Evolutionary conservation across 2,797 vertebrate species (phyloP).

Genomic region (Pseudomugil tenellus): DNA sequence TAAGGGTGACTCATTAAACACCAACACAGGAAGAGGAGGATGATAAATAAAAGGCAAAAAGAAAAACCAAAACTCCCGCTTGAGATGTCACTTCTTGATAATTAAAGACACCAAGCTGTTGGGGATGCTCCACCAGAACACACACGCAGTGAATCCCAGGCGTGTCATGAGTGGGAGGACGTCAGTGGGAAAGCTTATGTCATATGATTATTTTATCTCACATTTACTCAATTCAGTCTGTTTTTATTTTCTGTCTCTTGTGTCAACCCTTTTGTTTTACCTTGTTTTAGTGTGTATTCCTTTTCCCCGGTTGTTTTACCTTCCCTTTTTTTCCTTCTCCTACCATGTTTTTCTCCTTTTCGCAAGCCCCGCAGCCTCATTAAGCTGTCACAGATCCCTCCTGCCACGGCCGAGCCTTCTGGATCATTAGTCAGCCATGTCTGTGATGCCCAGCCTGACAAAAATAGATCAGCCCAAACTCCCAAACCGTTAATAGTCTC

Average conservation of each 20-base stretch:
- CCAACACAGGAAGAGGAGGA: constrained; percentile 40
- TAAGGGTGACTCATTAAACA: constrained; percentile 64
- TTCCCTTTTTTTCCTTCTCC: constrained; percentile 8
- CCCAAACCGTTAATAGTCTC: constrained; percentile 58
- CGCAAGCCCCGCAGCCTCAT: constrained; percentile 64
- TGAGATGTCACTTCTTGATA: constrained; percentile 52
- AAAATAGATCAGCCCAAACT: constrained; percentile 63
- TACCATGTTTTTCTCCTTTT: constrained; percentile 49
- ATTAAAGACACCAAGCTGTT: constrained; percentile 41
- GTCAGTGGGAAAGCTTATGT: constrained; percentile 47
- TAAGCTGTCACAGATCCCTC: constrained; percentile 67
- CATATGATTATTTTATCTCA: constrained; percentile 18
- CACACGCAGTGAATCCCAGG: constrained; percentile 27
- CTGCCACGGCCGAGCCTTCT: constrained; percentile 41
- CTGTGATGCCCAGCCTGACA: constrained; percentile 52
- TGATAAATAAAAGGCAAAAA: constrained; percentile 36
- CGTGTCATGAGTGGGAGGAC: constrained; percentile 49
- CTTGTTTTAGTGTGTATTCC: constrained; percentile 14
- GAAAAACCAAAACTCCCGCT: constrained; percentile 15
- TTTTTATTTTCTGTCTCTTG: too few species aligned
- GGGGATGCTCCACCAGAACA: constrained; percentile 18
- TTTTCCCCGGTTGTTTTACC: constrained; percentile 12
- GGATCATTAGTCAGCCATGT: constrained; percentile 67
- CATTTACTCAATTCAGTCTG: too few species aligned
- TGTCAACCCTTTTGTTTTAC: constrained; percentile 12